Percentiles rank a stretch among this genome's conserved stretches.
phyloP scores from a whole-genome alignment of 2,113 vertebrate genomes.

The Gobio gobio region DNA sequence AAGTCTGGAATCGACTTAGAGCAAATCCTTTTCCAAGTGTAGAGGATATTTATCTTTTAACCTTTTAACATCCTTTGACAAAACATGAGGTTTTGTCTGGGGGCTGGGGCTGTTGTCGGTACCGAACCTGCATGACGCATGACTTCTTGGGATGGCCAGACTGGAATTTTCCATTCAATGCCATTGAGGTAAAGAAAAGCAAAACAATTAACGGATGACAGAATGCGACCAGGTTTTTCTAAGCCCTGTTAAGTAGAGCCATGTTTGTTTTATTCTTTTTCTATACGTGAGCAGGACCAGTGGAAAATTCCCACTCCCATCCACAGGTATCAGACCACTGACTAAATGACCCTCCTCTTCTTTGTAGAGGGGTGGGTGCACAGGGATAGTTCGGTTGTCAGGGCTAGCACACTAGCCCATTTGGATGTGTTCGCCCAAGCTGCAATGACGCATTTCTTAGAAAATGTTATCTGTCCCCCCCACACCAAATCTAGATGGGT shows the following conservation, averaged over 20 bases:
- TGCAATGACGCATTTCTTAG: constrained; percentile 63
- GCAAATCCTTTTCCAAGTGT: not conserved
- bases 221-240: constrained; percentile 46
- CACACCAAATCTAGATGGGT: constrained; percentile 22
- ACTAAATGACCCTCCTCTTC: constrained; percentile 67
- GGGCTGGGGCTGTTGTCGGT: not conserved
- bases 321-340: constrained; percentile 58
- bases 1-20: not conserved
- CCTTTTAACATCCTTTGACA: constrained; percentile 5
- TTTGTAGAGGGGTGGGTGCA: constrained; percentile 72
- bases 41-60: constrained; percentile 8
- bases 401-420: constrained; percentile 63
- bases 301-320: constrained; percentile 80
- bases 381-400: constrained; percentile 78
- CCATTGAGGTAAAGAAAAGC: constrained; percentile 44
- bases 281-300: constrained; percentile 69
- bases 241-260: constrained; percentile 60
- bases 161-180: constrained; percentile 79
- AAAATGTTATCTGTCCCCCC: constrained; percentile 52
- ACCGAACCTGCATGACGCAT: constrained; percentile 15
- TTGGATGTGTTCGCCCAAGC: constrained; percentile 55
- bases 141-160: constrained; percentile 39
- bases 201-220: constrained; percentile 47
- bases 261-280: constrained; percentile 48
- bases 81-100: not conserved